phyloP scores from a whole-genome alignment of 2,888 invertebrate species.

The Spilarctia lutea region DNA sequence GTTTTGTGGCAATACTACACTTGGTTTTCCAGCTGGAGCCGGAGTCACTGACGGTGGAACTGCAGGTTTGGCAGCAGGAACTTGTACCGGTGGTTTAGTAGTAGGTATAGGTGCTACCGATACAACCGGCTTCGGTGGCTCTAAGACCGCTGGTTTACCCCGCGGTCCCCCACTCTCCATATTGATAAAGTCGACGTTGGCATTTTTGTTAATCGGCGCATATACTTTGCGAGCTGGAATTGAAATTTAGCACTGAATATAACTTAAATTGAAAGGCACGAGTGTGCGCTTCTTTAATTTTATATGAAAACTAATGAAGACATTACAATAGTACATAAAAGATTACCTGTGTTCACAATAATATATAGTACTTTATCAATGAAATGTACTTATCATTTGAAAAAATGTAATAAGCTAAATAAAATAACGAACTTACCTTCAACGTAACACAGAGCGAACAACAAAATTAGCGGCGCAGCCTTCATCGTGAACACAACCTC shows the following conservation, averaged over 20 bases:
- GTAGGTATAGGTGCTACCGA: slow-evolving; percentile 16
- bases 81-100: slow-evolving; percentile 32
- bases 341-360: not conserved
- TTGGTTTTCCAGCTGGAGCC: slow-evolving; percentile 35
- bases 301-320: not conserved
- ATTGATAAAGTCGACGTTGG: slow-evolving; percentile 79
- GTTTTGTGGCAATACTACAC: slow-evolving; percentile 26
- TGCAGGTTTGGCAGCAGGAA: slow-evolving; percentile 40
- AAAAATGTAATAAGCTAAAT: not conserved
- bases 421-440: slow-evolving; percentile 70
- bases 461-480: slow-evolving; percentile 61
- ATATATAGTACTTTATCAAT: not conserved
- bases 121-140: slow-evolving; percentile 37
- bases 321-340: not conserved
- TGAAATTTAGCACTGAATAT: slow-evolving; percentile 2
- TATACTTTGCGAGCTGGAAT: slow-evolving; percentile 48
- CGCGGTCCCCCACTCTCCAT: slow-evolving; percentile 73
- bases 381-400: not conserved
- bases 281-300: not conserved
- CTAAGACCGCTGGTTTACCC: slow-evolving; percentile 38
- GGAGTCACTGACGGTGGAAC: slow-evolving; percentile 29
- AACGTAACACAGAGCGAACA: slow-evolving; percentile 67
- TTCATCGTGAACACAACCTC: slow-evolving; percentile 66
- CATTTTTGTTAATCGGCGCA: slow-evolving; percentile 74
- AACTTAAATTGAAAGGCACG: not conserved